Evolutionary conservation across 2,888 invertebrate species (phyloP).

Genomic region (Liopterus haemorrhoidalis): DNA sequence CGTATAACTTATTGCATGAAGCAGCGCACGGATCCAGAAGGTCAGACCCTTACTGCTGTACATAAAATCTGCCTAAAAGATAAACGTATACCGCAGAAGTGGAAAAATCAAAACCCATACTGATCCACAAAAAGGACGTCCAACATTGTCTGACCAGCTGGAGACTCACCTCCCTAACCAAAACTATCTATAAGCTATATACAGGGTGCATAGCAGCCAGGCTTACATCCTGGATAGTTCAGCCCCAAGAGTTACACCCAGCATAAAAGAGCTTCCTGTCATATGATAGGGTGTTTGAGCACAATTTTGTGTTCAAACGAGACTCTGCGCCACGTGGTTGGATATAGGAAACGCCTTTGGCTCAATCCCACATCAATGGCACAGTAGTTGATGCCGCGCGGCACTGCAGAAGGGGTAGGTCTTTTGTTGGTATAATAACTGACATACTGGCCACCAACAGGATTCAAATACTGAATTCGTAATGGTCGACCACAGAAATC

Average conservation of each 20-base stretch:
- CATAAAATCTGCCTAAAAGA: no score
- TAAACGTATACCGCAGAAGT: no score
- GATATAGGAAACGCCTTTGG: conserved; percentile 42
- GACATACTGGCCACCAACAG: background rate
- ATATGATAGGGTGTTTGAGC: conserved; percentile 38
- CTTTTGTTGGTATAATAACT: background rate
- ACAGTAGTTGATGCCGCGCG: conserved; percentile 34
- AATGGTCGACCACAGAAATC: no score
- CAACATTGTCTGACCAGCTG: no score
- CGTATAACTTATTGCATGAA: no score
- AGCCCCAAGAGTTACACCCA: conserved; percentile 19
- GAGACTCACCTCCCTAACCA: no score
- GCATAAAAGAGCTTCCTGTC: conserved; percentile 41
- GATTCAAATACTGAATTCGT: background rate
- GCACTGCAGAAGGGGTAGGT: conserved; percentile 12
- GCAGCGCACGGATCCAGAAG: no score
- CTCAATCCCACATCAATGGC: conserved; percentile 38
- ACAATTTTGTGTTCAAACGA: conserved; percentile 38
- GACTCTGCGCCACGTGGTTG: conserved; percentile 37
- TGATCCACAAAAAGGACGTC: no score
- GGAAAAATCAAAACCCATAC: no score
- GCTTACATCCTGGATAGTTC: conserved; percentile 27
- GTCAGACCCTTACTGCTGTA: no score
- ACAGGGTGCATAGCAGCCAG: conserved; percentile 29
- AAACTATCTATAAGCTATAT: conserved; percentile 32